Conservation (phyloP, 2,888 invertebrate genomes). For the Arge pagana region DNA sequence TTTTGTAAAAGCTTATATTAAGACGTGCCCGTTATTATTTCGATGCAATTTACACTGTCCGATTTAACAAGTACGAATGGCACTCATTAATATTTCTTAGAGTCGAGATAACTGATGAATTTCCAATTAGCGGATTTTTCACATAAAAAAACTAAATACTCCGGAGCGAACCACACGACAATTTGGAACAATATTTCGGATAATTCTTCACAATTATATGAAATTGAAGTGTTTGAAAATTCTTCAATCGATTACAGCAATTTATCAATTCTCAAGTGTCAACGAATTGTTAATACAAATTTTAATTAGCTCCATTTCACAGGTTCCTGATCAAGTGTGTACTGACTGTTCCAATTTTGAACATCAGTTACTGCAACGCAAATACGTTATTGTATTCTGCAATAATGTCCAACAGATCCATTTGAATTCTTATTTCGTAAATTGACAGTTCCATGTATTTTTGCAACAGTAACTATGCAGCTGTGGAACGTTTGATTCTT, state of each 20-base stretch:
- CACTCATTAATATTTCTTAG: background rate
- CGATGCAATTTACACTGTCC: background rate
- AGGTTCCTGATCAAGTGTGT: background rate
- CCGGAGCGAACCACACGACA: conserved; percentile 17
- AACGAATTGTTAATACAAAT: background rate
- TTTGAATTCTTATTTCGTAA: too few relatives aligned
- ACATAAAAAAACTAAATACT: conserved; percentile 4
- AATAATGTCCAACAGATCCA: background rate
- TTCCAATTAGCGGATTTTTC: conserved; percentile 3
- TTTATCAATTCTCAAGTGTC: too few relatives aligned
- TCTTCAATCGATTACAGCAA: background rate
- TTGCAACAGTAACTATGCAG: too few relatives aligned
- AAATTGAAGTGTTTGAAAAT: conserved; percentile 2
- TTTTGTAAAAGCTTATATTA: conserved; percentile 58
- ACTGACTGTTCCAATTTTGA: conserved; percentile 13
- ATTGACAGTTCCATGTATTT: too few relatives aligned
- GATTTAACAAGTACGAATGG: background rate
- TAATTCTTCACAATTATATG: conserved; percentile 1
- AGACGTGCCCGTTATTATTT: conserved; percentile 4
- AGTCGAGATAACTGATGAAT: background rate
- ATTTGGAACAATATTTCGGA: conserved; percentile 12
- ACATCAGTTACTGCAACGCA: conserved; percentile 2
- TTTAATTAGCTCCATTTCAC: conserved; percentile 4
- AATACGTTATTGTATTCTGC: background rate
- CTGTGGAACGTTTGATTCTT: too few relatives aligned